These are phyloP conservation scores for Mythimna albipuncta DNA, from an alignment of 2,888 invertebrate genomes.

Conservation along the genomic window DNA sequence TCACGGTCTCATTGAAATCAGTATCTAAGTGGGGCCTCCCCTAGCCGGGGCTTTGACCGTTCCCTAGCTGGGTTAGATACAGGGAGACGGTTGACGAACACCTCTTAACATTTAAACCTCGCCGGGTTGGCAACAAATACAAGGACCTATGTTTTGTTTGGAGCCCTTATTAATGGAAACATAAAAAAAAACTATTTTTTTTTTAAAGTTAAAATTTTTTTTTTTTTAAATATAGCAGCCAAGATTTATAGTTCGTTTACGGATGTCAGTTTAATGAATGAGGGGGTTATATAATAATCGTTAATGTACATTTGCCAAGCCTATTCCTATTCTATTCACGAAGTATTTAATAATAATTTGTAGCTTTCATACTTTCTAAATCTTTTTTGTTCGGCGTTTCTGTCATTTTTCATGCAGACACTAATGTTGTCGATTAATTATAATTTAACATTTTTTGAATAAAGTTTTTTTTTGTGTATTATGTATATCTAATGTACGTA, in stretches of 20 bases:
- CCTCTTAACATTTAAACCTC: conserved; percentile 43
- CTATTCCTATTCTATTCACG: conserved; percentile 33
- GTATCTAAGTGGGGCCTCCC: conserved; percentile 43
- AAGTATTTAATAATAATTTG: conserved; percentile 33
- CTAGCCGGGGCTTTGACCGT: conserved; percentile 46
- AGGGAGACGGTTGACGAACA: conserved; percentile 18
- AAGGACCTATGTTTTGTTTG: not conserved
- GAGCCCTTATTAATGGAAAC: not conserved
- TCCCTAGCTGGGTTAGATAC: conserved; percentile 27
- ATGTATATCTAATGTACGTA: not conserved
- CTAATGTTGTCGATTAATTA: conserved; percentile 46
- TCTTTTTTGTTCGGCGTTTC: conserved; percentile 29
- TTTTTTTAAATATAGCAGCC: not conserved
- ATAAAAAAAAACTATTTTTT: too few relatives aligned
- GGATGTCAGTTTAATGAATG: conserved; percentile 25
- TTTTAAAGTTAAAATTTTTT: not conserved
- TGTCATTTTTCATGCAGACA: conserved; percentile 43
- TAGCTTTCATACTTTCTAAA: conserved; percentile 58
- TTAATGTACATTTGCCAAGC: conserved; percentile 25
- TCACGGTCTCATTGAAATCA: conserved; percentile 45
- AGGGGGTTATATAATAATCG: conserved; percentile 39
- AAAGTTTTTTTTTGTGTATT: conserved; percentile 29
- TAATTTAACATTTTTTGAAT: conserved; percentile 27
- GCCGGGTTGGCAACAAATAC: conserved; percentile 13
- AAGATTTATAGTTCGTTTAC: conserved; percentile 11